Percentiles rank a stretch among this genome's conserved stretches.
Conservation (phyloP, 2,113 vertebrate genomes). For the Circaetus cinerascens region DNA sequence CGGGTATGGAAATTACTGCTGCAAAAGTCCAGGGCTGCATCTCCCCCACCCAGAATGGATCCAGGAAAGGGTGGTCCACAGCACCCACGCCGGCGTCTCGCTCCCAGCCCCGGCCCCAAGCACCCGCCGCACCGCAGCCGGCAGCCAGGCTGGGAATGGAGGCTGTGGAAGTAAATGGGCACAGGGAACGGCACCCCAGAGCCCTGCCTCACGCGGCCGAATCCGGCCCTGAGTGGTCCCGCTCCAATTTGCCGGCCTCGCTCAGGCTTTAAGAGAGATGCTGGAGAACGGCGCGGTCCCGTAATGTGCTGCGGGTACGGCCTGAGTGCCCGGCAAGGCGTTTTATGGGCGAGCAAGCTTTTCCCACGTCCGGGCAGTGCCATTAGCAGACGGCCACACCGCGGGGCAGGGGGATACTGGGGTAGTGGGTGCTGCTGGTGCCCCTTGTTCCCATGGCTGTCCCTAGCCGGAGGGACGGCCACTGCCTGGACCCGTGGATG, state of each 20-base stretch:
- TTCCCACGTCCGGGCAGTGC: background rate
- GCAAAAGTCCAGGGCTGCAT: fast-evolving
- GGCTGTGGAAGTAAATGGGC: background rate
- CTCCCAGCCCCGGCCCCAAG: fast-evolving
- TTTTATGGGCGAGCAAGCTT: background rate
- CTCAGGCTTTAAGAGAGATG: background rate
- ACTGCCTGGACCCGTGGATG: fast-evolving
- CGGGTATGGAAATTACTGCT: fast-evolving
- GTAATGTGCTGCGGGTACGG: background rate
- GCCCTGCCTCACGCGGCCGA: background rate
- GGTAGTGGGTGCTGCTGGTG: background rate
- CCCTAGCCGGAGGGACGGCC: fast-evolving
- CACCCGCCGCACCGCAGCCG: fast-evolving
- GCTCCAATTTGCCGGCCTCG: background rate
- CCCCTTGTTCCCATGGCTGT: fast-evolving
- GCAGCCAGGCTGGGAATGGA: background rate
- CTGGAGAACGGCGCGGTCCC: fast-evolving
- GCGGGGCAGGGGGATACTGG: fast-evolving
- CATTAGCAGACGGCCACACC: fast-evolving
- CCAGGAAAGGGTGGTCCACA: background rate
- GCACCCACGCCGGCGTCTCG: fast-evolving
- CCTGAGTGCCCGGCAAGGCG: background rate
- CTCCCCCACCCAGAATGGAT: background rate
- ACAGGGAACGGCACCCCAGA: background rate
- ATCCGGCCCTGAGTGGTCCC: background rate